phyloP scores from a whole-genome alignment of 2,113 vertebrate species.

The Lethenteron reissneri region DNA sequence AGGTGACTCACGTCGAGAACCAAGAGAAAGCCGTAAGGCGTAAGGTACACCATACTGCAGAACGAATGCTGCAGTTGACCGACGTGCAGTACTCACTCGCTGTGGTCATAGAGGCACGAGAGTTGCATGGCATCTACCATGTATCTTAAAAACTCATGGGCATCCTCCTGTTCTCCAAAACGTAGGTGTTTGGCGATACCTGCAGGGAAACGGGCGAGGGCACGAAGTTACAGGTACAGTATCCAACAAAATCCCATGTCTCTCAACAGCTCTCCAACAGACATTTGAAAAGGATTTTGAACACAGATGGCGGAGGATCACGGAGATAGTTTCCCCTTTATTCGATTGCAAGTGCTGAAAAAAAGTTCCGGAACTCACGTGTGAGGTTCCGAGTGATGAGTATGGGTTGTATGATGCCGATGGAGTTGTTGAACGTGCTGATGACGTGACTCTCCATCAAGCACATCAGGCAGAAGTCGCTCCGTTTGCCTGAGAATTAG shows the following conservation, averaged over 20 bases:
- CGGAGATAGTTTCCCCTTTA: too few species aligned
- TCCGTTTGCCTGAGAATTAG: not conserved
- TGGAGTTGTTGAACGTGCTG: not conserved
- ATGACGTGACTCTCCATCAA: not conserved
- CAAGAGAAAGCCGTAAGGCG: too few species aligned
- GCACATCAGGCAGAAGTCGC: constrained; percentile 5
- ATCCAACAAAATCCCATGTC: too few species aligned
- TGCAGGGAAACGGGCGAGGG: constrained; percentile 13
- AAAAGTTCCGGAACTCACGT: not conserved
- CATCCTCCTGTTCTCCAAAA: constrained; percentile 80
- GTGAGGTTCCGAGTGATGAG: constrained; percentile 2
- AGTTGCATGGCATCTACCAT: constrained; percentile 90
- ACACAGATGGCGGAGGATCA: too few species aligned
- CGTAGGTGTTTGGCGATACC: constrained; percentile 73
- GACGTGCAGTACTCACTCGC: constrained; percentile 33
- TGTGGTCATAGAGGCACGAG: constrained; percentile 58
- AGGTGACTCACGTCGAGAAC: too few species aligned
- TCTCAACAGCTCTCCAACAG: too few species aligned
- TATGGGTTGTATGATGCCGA: not conserved
- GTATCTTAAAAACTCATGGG: constrained; percentile 77
- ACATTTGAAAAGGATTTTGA: too few species aligned
- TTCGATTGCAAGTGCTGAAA: too few species aligned
- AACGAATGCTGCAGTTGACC: too few species aligned
- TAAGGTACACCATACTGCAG: too few species aligned
- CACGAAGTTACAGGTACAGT: too few species aligned